Percentiles rank a stretch among this genome's conserved stretches.
Conservation (phyloP, 2,888 invertebrate genomes). For the Lasius platythorax region DNA sequence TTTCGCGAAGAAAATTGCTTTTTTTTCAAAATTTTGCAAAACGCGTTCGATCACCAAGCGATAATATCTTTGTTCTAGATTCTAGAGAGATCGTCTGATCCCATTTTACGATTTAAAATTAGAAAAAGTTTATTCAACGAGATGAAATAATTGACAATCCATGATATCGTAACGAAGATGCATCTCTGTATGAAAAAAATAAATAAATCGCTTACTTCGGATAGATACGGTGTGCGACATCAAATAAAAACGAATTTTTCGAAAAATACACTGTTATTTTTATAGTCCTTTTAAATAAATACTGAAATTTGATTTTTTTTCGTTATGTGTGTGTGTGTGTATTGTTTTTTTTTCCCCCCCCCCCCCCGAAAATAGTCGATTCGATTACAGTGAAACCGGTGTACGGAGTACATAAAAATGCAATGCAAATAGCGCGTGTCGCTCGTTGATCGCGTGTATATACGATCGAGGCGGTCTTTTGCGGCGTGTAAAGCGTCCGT, state of each 20-base stretch:
- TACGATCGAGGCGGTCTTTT: background rate
- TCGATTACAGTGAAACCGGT: slow-evolving; percentile 8
- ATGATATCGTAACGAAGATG: background rate
- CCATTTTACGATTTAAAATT: slow-evolving; percentile 10
- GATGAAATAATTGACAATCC: slow-evolving; percentile 37
- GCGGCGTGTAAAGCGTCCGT: background rate
- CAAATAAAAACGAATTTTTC: slow-evolving; percentile 35
- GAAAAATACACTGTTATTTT: slow-evolving; percentile 28
- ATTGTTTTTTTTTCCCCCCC: background rate
- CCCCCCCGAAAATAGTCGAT: background rate
- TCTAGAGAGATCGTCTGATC: slow-evolving; percentile 19
- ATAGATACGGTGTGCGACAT: background rate
- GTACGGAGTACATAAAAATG: slow-evolving; percentile 5
- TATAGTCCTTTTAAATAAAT: slow-evolving; percentile 27
- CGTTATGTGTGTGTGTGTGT: background rate
- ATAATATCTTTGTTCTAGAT: slow-evolving; percentile 27
- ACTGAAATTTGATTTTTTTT: slow-evolving; percentile 43
- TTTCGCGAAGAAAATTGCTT: slow-evolving; percentile 52
- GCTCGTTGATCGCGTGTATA: background rate
- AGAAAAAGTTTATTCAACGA: slow-evolving; percentile 18
- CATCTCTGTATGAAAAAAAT: slow-evolving; percentile 25
- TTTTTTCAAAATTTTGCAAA: slow-evolving; percentile 41
- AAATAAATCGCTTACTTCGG: slow-evolving; percentile 48
- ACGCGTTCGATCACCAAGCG: slow-evolving; percentile 23
- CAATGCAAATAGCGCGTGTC: background rate